Conservation (phyloP, 2,113 vertebrate species). For the Petroica traversi region DNA sequence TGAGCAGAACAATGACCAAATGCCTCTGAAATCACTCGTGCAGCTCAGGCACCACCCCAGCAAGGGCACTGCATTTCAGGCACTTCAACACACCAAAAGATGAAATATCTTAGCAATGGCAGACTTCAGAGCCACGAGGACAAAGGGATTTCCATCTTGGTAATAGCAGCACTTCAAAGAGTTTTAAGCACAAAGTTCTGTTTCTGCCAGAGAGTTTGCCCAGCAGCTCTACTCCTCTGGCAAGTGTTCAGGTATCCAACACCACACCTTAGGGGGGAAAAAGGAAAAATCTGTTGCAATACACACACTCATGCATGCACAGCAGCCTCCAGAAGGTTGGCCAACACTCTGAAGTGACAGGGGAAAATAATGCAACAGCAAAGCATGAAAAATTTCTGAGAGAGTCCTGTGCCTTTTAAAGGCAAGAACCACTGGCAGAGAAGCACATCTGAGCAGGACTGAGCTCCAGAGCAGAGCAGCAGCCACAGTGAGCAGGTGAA, state of each 20-base stretch:
- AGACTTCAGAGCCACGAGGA: neutral
- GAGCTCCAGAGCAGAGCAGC: neutral
- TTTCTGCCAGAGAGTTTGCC: neutral
- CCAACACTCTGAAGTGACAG: neutral
- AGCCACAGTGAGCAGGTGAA: neutral
- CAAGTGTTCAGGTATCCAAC: neutral
- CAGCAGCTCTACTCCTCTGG: neutral
- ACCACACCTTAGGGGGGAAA: neutral
- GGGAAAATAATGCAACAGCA: neutral
- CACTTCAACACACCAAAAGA: neutral
- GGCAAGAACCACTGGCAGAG: neutral
- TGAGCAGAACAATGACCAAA: neutral
- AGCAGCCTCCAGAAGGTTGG: neutral
- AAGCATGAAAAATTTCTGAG: neutral
- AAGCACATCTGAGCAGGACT: neutral
- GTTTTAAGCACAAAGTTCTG: neutral
- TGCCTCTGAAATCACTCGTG: neutral
- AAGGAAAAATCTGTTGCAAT: neutral
- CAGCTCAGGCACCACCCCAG: neutral
- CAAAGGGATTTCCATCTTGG: neutral
- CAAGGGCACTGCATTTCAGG: neutral
- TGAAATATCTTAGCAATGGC: neutral
- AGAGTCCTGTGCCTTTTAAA: neutral
- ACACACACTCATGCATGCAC: neutral
- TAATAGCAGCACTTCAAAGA: neutral